Conservation (phyloP, 2,113 vertebrate genomes). For the Carettochelys insculpta region DNA sequence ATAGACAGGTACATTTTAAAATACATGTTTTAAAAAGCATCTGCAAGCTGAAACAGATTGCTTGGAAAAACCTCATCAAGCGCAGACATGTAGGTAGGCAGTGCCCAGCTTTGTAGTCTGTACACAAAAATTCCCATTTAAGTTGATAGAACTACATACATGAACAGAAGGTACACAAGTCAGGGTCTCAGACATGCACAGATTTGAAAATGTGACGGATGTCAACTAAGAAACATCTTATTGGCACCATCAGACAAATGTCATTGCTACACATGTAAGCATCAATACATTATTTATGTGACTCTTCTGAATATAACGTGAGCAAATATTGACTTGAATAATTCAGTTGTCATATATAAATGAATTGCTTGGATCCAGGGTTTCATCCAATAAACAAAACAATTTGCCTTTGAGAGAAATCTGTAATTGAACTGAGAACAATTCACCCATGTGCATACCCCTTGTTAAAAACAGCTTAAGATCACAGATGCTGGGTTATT, state of each 20-base stretch:
- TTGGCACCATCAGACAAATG: background rate
- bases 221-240: background rate
- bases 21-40: background rate
- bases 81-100: background rate
- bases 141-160: background rate
- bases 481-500: background rate
- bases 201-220: background rate
- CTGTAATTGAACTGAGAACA: background rate
- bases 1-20: background rate
- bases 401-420: background rate
- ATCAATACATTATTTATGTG: background rate
- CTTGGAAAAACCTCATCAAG: background rate
- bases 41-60: background rate
- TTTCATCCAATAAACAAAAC: background rate
- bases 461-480: background rate
- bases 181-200: background rate
- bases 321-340: background rate
- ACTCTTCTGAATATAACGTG: background rate
- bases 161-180: background rate
- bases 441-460: background rate
- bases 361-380: background rate
- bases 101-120: background rate
- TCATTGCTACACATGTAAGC: background rate
- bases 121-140: background rate
- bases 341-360: background rate